Evolutionary conservation across 2,888 invertebrate genomes (phyloP).

Genomic region (Sepiola atlantica): DNA sequence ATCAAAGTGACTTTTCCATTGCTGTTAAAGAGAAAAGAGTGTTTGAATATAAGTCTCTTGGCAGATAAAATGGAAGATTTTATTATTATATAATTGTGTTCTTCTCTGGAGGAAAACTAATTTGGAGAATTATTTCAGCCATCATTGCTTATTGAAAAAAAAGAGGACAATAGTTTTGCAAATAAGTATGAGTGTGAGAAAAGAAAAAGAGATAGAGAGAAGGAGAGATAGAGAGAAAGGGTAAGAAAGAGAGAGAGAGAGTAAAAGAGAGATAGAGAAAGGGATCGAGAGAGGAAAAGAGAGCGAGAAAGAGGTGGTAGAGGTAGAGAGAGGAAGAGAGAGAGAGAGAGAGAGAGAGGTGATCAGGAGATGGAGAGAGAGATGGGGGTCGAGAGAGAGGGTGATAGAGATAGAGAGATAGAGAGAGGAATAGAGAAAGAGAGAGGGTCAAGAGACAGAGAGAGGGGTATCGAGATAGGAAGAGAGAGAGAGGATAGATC

Average conservation of each 20-base stretch:
- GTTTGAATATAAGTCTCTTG: neutral
- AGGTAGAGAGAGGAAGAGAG: neutral
- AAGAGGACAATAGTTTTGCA: neutral
- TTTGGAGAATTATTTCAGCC: neutral
- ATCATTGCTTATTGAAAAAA: neutral
- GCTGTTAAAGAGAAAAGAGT: slow-evolving; percentile 35
- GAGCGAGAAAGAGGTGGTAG: neutral
- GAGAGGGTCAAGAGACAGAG: too few relatives aligned
- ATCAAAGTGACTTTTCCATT: slow-evolving; percentile 44
- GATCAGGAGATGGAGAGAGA: neutral
- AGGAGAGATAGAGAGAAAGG: neutral
- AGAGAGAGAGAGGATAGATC: too few relatives aligned
- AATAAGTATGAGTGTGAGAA: neutral
- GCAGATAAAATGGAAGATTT: neutral
- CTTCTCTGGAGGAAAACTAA: neutral
- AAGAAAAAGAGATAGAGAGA: neutral
- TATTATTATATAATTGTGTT: neutral
- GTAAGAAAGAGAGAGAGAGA: neutral
- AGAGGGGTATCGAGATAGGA: too few relatives aligned
- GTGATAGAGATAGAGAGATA: too few relatives aligned
- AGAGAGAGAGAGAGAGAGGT: neutral
- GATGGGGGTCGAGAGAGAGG: too few relatives aligned
- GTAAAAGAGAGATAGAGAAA: neutral
- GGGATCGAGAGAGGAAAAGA: neutral
- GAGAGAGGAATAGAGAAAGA: too few relatives aligned